Conservation (phyloP, 2,797 vertebrate genomes). For the Lacerta bilineata region DNA sequence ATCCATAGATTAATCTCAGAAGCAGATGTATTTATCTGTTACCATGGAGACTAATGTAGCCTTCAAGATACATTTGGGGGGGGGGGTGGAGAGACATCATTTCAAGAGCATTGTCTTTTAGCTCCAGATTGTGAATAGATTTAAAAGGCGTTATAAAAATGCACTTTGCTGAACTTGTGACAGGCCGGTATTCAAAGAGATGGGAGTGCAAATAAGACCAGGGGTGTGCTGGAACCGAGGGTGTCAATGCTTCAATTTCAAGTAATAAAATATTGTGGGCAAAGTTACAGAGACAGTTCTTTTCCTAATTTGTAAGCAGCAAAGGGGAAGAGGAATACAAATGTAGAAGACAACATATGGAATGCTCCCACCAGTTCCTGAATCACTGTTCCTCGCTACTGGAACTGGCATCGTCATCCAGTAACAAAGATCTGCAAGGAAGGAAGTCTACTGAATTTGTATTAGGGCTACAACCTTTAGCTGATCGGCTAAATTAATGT, state of each 20-base stretch:
- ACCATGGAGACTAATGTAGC: constrained; percentile 72
- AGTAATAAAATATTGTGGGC: not conserved
- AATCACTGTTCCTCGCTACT: constrained; percentile 4
- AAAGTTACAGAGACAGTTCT: not conserved
- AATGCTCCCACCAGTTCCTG: constrained; percentile 12
- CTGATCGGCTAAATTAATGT: not conserved
- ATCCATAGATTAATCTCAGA: constrained; percentile 68
- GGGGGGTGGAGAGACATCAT: not conserved
- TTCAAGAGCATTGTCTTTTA: constrained; percentile 65
- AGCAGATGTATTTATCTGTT: constrained; percentile 71
- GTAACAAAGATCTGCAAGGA: not conserved
- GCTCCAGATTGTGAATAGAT: constrained; percentile 36
- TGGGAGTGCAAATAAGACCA: not conserved
- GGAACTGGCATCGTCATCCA: constrained; percentile 20
- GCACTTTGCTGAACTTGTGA: constrained; percentile 43
- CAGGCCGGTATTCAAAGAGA: constrained; percentile 38
- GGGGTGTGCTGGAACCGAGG: not conserved
- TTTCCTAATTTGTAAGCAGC: constrained; percentile 3
- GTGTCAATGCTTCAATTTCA: not conserved
- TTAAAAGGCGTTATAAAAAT: constrained; percentile 55
- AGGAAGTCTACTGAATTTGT: not conserved
- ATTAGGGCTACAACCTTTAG: not conserved
- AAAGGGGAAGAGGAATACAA: constrained; percentile 4
- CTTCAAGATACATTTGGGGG: constrained; percentile 52
- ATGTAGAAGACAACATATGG: constrained; percentile 29